phyloP scores from a whole-genome alignment of 2,888 invertebrate species.

The Cantharis rustica region DNA sequence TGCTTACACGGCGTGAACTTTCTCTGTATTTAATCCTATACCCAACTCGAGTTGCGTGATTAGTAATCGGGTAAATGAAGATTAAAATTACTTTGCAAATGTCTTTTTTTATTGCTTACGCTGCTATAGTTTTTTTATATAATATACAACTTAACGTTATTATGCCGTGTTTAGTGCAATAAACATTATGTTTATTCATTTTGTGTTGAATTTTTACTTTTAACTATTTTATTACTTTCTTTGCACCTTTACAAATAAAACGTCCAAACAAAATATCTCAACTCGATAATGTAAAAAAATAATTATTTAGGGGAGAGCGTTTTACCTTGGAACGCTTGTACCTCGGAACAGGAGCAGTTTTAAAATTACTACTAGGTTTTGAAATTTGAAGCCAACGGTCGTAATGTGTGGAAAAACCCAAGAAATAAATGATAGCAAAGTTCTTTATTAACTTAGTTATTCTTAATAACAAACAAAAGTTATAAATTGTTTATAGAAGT shows the following conservation, averaged over 20 bases:
- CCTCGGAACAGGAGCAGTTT: no score
- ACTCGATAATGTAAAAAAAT: no score
- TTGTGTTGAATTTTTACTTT: background rate
- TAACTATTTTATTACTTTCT: background rate
- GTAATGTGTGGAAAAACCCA: no score
- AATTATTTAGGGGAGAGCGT: no score
- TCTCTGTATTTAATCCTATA: constrained; percentile 20
- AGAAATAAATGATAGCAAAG: no score
- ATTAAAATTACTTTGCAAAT: constrained; percentile 10
- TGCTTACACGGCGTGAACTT: constrained; percentile 27
- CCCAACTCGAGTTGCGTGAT: constrained; percentile 17
- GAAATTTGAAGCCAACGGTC: no score
- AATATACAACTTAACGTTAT: constrained; percentile 8
- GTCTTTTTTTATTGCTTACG: background rate
- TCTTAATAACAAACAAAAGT: no score
- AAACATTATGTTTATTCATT: background rate
- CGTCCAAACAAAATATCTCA: background rate
- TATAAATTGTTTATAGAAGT: no score
- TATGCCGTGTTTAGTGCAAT: constrained; percentile 7
- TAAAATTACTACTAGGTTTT: no score
- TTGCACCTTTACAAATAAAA: background rate
- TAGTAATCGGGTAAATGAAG: constrained; percentile 14
- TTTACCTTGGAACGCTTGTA: no score
- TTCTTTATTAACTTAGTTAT: no score
- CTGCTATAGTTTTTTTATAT: background rate